Evolutionary conservation across 2,888 invertebrate genomes (phyloP).

Genomic region (Dicyrtoma fusca): DNA sequence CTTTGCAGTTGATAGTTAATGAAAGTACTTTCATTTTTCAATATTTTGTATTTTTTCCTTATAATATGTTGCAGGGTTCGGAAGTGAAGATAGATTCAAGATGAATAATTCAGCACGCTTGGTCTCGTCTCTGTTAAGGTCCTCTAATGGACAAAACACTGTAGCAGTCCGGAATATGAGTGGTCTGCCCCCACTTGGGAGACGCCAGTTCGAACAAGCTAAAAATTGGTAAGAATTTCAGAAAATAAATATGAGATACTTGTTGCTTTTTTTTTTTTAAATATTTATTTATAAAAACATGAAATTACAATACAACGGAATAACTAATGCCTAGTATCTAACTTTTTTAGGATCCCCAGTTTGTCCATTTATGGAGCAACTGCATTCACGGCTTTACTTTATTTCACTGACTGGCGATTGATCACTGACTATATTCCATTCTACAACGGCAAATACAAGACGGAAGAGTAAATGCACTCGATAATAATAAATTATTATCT

Average conservation of each 20-base stretch:
- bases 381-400: constrained; percentile 67
- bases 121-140: not conserved
- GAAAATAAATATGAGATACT: no score
- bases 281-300: no score
- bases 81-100: no score
- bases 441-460: constrained; percentile 73
- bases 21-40: no score
- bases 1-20: no score
- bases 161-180: constrained; percentile 23
- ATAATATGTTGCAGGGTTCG: no score
- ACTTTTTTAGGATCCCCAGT: constrained; percentile 65
- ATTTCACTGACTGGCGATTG: constrained; percentile 79
- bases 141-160: not conserved
- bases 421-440: constrained; percentile 74
- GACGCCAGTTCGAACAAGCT: constrained; percentile 45
- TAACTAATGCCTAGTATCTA: no score
- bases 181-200: constrained; percentile 42
- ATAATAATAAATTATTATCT: no score
- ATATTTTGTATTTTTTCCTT: no score
- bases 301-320: no score
- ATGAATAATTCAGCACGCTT: constrained; percentile 21
- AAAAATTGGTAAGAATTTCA: constrained; percentile 54
- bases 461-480: constrained; percentile 58
- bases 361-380: constrained; percentile 69
- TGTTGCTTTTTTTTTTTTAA: not conserved